Evolutionary conservation across 2,113 vertebrate genomes (phyloP).

Genomic region (Zootoca vivipara): DNA sequence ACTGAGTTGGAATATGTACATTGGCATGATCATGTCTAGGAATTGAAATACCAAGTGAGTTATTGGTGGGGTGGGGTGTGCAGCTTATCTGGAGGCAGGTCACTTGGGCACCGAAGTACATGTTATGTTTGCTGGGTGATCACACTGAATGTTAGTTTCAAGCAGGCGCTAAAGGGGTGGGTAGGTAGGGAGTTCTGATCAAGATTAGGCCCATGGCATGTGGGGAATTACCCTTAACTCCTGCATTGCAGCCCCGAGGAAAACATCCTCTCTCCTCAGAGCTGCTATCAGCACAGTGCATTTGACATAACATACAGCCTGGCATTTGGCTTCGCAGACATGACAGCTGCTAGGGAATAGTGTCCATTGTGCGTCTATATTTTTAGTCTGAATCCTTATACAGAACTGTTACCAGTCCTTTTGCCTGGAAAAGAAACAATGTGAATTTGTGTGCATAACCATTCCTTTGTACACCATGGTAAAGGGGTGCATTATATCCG

Average conservation of each 20-base stretch:
- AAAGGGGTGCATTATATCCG: neutral
- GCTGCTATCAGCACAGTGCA: neutral
- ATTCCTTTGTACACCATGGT: neutral
- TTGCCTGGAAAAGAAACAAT: neutral
- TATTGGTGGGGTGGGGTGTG: neutral
- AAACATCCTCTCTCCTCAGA: neutral
- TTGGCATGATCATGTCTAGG: neutral
- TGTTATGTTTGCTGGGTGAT: too few relatives aligned
- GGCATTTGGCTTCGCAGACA: neutral
- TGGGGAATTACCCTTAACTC: neutral
- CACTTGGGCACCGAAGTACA: too few relatives aligned
- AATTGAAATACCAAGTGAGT: too few relatives aligned
- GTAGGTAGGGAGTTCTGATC: too few relatives aligned
- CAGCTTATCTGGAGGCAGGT: neutral
- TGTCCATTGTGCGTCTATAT: neutral
- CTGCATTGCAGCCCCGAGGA: neutral
- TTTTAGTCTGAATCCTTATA: neutral
- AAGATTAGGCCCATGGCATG: neutral
- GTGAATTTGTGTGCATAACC: too few relatives aligned
- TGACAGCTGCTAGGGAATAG: neutral
- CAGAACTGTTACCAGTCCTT: neutral
- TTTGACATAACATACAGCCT: neutral
- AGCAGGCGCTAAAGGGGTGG: too few relatives aligned
- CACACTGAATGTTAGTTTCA: too few relatives aligned
- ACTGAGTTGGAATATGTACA: neutral